Evolutionary conservation across 2,888 invertebrate species (phyloP).

Genomic region (Lacanobia wlatinum): DNA sequence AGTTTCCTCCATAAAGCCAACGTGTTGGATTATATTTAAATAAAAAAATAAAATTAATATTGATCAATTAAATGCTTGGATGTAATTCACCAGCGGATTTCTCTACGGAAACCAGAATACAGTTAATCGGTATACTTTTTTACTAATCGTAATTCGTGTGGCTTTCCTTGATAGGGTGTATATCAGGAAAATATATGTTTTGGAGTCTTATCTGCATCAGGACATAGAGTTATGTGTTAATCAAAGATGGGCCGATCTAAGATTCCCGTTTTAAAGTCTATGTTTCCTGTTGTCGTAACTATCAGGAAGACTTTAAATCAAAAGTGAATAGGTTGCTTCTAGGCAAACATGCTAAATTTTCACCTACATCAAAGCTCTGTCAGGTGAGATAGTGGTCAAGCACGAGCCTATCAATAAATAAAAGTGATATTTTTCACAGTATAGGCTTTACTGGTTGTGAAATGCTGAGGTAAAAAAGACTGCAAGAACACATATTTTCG

Average conservation of each 20-base stretch:
- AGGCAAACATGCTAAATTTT: no score
- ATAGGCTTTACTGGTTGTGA: no score
- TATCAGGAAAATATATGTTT: background rate
- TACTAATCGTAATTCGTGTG: constrained; percentile 31
- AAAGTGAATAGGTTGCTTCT: background rate
- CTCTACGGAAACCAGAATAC: background rate
- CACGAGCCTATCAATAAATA: no score
- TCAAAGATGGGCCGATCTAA: background rate
- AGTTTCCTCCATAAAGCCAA: constrained; percentile 49
- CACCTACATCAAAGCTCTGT: no score
- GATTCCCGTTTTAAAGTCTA: background rate
- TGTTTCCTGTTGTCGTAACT: background rate
- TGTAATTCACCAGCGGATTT: constrained; percentile 1
- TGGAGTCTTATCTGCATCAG: background rate
- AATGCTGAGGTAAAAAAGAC: no score
- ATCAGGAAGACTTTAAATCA: background rate
- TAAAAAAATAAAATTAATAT: no score
- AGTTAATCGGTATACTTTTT: constrained; percentile 22
- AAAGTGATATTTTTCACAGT: no score
- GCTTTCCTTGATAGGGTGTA: background rate
- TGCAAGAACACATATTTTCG: no score
- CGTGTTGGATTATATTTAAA: constrained; percentile 25
- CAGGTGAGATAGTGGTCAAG: no score
- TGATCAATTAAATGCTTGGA: constrained; percentile 17
- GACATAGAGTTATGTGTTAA: constrained; percentile 5